phyloP scores from a whole-genome alignment of 2,797 vertebrate species.

The Poecilia velifera region DNA sequence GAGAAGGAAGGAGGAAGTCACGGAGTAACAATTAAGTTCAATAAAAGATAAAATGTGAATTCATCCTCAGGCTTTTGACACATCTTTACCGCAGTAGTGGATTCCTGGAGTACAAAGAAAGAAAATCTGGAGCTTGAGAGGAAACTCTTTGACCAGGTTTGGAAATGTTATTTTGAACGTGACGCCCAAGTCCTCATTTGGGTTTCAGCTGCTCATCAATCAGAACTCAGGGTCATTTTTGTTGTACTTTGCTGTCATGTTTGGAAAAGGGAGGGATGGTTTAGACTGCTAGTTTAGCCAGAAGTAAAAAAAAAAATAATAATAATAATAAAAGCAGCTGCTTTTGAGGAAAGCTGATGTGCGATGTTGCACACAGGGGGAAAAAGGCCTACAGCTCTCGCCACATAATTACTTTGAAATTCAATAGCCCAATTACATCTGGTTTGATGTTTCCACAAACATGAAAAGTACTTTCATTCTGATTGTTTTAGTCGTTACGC shows the following conservation, averaged over 20 bases:
- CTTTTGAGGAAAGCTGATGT: conserved; percentile 1
- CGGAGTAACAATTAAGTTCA: neutral
- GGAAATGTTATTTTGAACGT: neutral
- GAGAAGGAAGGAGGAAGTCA: neutral
- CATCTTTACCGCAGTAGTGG: neutral
- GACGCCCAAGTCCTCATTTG: neutral
- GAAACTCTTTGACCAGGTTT: neutral
- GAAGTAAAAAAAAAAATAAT: neutral
- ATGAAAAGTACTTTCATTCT: conserved; percentile 5
- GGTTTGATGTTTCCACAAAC: conserved; percentile 5
- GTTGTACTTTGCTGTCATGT: neutral
- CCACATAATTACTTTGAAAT: conserved; percentile 2
- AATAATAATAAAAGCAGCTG: neutral
- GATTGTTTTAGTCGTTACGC: neutral
- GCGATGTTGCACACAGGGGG: neutral
- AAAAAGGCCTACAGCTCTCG: neutral
- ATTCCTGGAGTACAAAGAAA: neutral
- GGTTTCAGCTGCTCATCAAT: neutral
- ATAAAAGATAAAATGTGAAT: neutral
- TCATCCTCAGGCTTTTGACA: neutral
- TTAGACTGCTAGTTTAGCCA: neutral
- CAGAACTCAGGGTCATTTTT: neutral
- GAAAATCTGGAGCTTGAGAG: neutral
- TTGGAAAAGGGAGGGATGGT: neutral
- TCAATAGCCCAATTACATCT: conserved; percentile 1